phyloP scores from a whole-genome alignment of 2,113 vertebrate genomes.

The Hassar affinis region DNA sequence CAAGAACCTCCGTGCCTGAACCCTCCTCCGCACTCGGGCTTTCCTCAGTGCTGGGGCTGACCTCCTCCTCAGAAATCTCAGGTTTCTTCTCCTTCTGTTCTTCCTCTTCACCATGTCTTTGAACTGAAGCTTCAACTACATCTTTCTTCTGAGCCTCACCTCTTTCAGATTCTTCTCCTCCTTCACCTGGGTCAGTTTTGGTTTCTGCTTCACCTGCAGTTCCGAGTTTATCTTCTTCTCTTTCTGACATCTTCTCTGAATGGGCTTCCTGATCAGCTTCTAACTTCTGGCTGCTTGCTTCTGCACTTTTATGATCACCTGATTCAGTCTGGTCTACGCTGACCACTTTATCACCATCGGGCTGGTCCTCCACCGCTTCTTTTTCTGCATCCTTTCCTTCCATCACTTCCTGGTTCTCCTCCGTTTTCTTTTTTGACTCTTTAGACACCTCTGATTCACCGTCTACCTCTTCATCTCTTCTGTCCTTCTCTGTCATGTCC shows the following conservation, averaged over 20 bases:
- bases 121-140: constrained; percentile 1
- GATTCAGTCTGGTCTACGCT: not conserved
- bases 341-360: not conserved
- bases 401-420: not conserved
- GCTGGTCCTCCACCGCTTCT: not conserved
- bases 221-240: not conserved
- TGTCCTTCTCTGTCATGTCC: constrained; percentile 43
- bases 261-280: constrained; percentile 12
- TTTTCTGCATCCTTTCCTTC: not conserved
- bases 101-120: constrained; percentile 37
- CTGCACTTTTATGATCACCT: not conserved
- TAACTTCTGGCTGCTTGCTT: constrained; percentile 1
- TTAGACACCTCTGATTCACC: constrained; percentile 42
- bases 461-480: constrained; percentile 45
- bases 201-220: not conserved
- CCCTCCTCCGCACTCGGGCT: not conserved
- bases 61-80: constrained; percentile 30
- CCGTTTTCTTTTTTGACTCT: constrained; percentile 17
- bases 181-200: not conserved
- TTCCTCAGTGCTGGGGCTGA: too few relatives aligned
- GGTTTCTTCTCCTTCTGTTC: not conserved
- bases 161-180: not conserved
- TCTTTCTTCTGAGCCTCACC: constrained; percentile 6
- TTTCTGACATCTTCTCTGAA: constrained; percentile 12
- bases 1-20: not conserved